Evolutionary conservation across 2,797 vertebrate species (phyloP).

Genomic region (Momotus momota): DNA sequence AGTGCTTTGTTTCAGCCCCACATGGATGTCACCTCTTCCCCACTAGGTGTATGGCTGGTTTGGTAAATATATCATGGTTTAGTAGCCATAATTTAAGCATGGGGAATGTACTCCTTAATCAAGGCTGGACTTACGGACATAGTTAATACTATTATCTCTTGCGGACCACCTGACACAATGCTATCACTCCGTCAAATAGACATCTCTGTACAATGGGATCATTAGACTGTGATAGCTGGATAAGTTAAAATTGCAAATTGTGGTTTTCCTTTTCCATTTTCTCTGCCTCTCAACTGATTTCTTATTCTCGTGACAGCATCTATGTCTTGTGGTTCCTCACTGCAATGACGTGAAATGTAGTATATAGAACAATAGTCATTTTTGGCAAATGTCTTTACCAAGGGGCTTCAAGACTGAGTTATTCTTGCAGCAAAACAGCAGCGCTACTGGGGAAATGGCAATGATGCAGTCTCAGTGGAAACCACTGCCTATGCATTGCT

Average conservation of each 20-base stretch:
- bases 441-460: conserved; percentile 73
- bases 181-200: background rate
- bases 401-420: background rate
- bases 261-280: background rate
- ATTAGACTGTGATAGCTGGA: background rate
- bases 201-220: accelerated
- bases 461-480: conserved; percentile 68
- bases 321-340: background rate
- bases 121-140: background rate
- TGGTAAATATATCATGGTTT: background rate
- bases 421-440: conserved; percentile 52
- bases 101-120: background rate
- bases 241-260: background rate
- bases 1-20: background rate
- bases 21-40: background rate
- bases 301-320: background rate
- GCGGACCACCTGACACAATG: background rate
- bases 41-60: accelerated
- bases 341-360: background rate
- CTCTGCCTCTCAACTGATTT: background rate
- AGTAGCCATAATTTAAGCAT: background rate
- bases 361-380: background rate
- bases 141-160: background rate
- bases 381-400: background rate
- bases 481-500: conserved; percentile 76